These are phyloP conservation scores for Neocrepidodera transversa DNA, from an alignment of 2,888 invertebrate genomes.

Conservation along the genomic window DNA sequence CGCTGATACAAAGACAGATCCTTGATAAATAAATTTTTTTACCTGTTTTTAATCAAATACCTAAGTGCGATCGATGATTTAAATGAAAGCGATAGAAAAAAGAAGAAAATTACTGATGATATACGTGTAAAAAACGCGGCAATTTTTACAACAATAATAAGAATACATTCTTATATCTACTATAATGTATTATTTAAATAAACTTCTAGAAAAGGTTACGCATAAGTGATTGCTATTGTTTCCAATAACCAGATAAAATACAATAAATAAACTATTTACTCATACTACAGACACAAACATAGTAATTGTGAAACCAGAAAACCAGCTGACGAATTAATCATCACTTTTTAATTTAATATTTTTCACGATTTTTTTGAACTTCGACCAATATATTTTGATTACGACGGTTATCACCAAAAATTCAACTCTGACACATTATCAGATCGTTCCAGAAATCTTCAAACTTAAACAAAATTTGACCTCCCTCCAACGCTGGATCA, in stretches of 20 bases:
- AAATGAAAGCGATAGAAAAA: too few species aligned
- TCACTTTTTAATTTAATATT: background rate
- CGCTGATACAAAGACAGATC: too few species aligned
- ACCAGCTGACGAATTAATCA: background rate
- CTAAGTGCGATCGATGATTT: too few species aligned
- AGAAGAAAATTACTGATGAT: too few species aligned
- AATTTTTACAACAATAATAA: too few species aligned
- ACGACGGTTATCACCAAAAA: background rate
- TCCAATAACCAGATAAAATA: background rate
- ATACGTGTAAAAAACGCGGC: too few species aligned
- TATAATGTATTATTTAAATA: too few species aligned
- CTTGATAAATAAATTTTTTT: too few species aligned
- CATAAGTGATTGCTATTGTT: too few species aligned
- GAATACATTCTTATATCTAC: too few species aligned
- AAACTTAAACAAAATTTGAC: conserved; percentile 15
- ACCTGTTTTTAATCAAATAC: too few species aligned
- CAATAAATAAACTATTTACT: conserved; percentile 6
- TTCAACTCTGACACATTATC: background rate
- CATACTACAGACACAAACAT: conserved; percentile 13
- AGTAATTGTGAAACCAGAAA: conserved; percentile 9
- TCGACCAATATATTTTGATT: conserved; percentile 1
- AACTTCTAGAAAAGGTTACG: too few species aligned
- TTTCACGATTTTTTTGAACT: background rate
- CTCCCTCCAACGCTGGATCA: conserved; percentile 1
- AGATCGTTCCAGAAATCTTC: background rate